Base-by-base conservation (phyloP, 2,113 vertebrate species). In the Leuciscus idus region DNA sequence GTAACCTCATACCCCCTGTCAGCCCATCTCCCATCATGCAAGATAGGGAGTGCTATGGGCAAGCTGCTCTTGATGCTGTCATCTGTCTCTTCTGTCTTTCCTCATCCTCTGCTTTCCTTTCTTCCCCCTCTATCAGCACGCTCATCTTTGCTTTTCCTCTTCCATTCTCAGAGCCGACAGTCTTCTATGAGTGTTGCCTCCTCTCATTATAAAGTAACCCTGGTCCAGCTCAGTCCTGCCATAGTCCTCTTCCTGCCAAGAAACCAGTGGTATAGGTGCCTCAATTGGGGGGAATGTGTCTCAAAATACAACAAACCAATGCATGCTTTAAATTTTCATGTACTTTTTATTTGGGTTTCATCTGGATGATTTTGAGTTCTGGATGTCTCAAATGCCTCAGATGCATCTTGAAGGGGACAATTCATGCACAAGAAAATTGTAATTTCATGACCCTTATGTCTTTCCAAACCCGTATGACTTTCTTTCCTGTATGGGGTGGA, bases 181-280 rank as follows among this genome's bases (percentile, higher is more conserved):
- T 87, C 59, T 83, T 79, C 80, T 85, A 80, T 84, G 89, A 90
- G 85, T 88, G 83, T 86, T 86, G 89, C 87, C 72, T 88, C 70
- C 55, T 52, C 89, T 88, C 87, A 90, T 90, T 88, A 90, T 88
- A 82, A 88, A 86, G 70, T 88, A 85, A 90, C 89, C 89, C 87
- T 79, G 36, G 79, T 46, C 76, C 66, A n/a, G 66, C 64, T 70
- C 83, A 73, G 66, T 28, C 81, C 82, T 84, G 86, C 88, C 83
- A 77, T 82, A 85, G 61, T 62, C 66, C 79, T 85, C 83, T 87
- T 43, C 43, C 86, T 74, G 86, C 86, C 84, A 87, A 75, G 86
- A 84, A 89, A 84, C 84, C 83, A 76, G 87, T 88, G 84, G 79
- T 59, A 80, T 48, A 88, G 87, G 84, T 66, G 72, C 85, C 82